A percentile compares a stretch with the other conserved stretches of the same genome.
These are phyloP conservation scores for Conus betulinus DNA, from an alignment of 1,140 invertebrate genomes.

Conservation along the genomic window DNA sequence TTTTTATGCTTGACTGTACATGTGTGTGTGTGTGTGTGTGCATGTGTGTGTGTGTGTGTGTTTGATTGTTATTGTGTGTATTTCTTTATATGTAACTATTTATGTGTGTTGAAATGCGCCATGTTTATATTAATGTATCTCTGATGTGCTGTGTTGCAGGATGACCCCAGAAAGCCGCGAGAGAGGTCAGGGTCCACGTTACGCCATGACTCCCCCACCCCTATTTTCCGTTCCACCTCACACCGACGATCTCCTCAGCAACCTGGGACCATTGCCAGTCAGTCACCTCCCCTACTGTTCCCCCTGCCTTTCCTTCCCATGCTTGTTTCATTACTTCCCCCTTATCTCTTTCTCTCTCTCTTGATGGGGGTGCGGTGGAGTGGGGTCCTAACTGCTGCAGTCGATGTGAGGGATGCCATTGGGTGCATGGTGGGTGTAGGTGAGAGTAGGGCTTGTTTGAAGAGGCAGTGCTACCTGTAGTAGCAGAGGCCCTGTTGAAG, in stretches of 20 bases:
- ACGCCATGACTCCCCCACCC: slow-evolving; percentile 49
- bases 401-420: too few relatives aligned
- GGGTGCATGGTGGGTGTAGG: too few relatives aligned
- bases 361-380: too few relatives aligned
- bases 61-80: not conserved
- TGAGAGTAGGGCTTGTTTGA: too few relatives aligned
- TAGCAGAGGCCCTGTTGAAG: too few relatives aligned
- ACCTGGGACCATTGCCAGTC: slow-evolving; percentile 90
- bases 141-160: slow-evolving; percentile 48
- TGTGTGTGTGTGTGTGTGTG: not conserved
- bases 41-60: not conserved
- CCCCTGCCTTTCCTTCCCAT: too few relatives aligned
- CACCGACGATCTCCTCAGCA: slow-evolving; percentile 82
- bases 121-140: too few relatives aligned
- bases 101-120: too few relatives aligned
- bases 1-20: too few relatives aligned
- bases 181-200: slow-evolving; percentile 48
- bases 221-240: slow-evolving; percentile 64
- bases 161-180: slow-evolving; percentile 63
- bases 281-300: slow-evolving; percentile 36
- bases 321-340: too few relatives aligned
- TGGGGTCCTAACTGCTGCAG: too few relatives aligned
- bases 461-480: too few relatives aligned
- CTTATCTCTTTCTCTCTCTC: not conserved
- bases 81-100: not conserved